Percentiles rank a stretch among this genome's conserved stretches.
These are phyloP conservation scores for Vanacampus margaritifer DNA, from an alignment of 2,113 vertebrate species.

Conservation along the genomic window DNA sequence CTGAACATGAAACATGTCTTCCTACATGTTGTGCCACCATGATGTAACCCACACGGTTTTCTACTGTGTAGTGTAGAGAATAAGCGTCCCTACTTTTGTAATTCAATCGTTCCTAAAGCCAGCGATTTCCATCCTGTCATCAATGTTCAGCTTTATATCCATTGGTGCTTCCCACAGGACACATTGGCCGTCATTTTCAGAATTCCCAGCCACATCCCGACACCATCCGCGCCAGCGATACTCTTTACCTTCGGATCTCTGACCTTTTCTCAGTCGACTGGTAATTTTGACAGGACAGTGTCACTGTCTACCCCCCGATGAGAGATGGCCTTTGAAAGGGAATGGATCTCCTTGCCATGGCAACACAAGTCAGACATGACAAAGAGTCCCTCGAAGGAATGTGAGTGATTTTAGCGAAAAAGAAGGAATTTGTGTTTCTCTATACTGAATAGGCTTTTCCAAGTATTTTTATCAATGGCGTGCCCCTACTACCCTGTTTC, in stretches of 20 bases:
- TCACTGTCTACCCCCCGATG: constrained; percentile 47
- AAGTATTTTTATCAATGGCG: not conserved
- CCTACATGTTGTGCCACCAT: constrained; percentile 1
- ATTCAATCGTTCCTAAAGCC: constrained; percentile 1
- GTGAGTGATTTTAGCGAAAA: constrained; percentile 17
- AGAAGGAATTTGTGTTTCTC: not conserved
- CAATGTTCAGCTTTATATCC: not conserved
- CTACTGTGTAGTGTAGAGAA: constrained; percentile 8
- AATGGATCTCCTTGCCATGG: constrained; percentile 29
- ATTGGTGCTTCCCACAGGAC: constrained; percentile 3
- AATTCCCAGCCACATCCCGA: constrained; percentile 19
- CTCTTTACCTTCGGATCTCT: constrained; percentile 35
- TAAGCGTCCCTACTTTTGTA: not conserved
- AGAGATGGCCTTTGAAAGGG: constrained; percentile 61
- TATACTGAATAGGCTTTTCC: not conserved
- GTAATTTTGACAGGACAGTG: constrained; percentile 60
- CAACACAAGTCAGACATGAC: constrained; percentile 44
- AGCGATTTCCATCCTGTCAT: constrained; percentile 12
- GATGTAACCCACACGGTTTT: constrained; percentile 1
- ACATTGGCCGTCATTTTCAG: not conserved
- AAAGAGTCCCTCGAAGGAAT: constrained; percentile 24
- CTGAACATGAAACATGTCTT: not conserved
- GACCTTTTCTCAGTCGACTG: constrained; percentile 63
- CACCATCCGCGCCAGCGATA: not conserved
- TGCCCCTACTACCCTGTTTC: not conserved